These are phyloP conservation scores for Epinotia ramella DNA, from an alignment of 2,888 invertebrate genomes.

Conservation along the genomic window DNA sequence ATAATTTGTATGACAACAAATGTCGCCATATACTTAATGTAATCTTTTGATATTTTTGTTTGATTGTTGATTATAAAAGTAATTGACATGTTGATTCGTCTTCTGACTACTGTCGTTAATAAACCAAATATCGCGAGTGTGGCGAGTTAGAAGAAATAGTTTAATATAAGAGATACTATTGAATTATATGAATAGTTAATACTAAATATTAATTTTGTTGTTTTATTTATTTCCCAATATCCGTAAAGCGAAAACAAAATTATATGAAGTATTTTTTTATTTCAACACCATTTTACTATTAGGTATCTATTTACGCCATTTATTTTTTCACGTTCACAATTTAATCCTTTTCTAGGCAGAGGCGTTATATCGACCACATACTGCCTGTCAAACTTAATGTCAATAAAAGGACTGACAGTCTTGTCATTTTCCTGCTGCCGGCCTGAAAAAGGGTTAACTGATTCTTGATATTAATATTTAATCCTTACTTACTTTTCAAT, in stretches of 20 bases:
- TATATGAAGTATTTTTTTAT: too few species aligned
- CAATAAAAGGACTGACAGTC: too few species aligned
- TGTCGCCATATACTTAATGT: constrained; percentile 57
- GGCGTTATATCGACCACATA: too few species aligned
- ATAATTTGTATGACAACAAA: constrained; percentile 1
- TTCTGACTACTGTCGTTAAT: constrained; percentile 66
- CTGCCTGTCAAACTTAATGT: too few species aligned
- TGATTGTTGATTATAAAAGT: constrained; percentile 75
- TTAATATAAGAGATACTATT: constrained; percentile 83
- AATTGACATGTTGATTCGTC: constrained; percentile 78
- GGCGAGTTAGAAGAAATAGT: constrained; percentile 82
- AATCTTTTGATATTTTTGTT: constrained; percentile 75
- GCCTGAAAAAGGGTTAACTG: too few species aligned
- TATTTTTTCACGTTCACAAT: too few species aligned
- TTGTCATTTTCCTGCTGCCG: too few species aligned
- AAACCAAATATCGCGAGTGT: constrained; percentile 84
- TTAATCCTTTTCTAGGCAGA: too few species aligned
- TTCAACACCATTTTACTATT: too few species aligned
- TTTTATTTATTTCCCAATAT: constrained; percentile 55
- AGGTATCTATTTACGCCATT: too few species aligned
- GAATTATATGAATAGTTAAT: constrained; percentile 84
- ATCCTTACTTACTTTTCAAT: too few species aligned
- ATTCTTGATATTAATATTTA: too few species aligned
- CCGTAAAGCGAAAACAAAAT: not conserved
- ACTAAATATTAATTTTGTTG: constrained; percentile 63